Base-by-base conservation (phyloP, 2,113 vertebrate species). In the Microcebus tavaratra region DNA sequence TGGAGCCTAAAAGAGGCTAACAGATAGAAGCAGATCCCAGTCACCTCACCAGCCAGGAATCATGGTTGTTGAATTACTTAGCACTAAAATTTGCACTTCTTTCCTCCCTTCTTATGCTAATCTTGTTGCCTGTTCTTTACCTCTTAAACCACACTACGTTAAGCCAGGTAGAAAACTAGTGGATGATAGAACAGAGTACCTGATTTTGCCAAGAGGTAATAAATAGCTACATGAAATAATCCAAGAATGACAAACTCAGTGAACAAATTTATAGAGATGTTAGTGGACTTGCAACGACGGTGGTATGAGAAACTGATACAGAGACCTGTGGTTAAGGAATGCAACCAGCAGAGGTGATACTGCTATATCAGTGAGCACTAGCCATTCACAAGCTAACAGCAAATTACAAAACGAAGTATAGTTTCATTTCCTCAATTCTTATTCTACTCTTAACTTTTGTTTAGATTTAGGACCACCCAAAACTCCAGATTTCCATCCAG, bases 31-130 rank as follows among this genome's bases (percentile, higher is more conserved):
- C 23, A 68, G 36, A 31, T 25, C 27, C 18, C 45, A 4, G 6
- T 53, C 12, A 15, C 4, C 0, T 4, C 21, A 27, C 3, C 10
- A 5, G 8, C 1, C 1, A 5, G 67, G 42, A 73, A 73, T 39
- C 11, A 6, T 9, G 7, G 23, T 18, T 36, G 5, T 57, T 57
- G 55, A 15, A 48, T 20, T 57, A 25, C 20, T 0, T 27, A n/a
- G 65, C 55, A 63, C 17, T 3, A 9, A 48, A 45, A 29, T 8
- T 25, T 65, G 6, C 59, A 25, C 31, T 67, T 59, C 5, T 45
- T 90, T 14, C 45, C 27, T 34, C 5, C 12, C 7, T 1, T 1
- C 1, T 61, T 27, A 45, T 3, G 20, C 13, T 34, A 15, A 57
- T 21, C 6, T 9, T 8, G 11, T 53, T 65, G 27, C 18, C 23